Base-by-base conservation (phyloP, 2,797 vertebrate species). In the Phoeniculus purpureus region DNA sequence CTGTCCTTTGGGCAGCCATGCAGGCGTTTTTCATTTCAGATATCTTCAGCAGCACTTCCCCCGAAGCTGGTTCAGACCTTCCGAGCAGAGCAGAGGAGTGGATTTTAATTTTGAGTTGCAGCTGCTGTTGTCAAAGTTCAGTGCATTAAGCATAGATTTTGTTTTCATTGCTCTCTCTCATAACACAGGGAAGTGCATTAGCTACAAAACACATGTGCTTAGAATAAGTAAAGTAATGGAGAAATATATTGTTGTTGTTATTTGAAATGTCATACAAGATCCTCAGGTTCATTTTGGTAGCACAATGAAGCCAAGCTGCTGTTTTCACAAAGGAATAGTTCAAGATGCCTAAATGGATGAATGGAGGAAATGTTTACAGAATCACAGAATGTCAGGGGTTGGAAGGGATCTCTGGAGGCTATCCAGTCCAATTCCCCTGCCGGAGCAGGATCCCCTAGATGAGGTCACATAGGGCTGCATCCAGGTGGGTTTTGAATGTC, bases 91-190 rank as follows among this genome's bases (percentile, higher is more conserved):
- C 72, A 65, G 88, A 89, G 51, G 65, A 88, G 73, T 75, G 81
- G 78, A 90, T 94, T 95, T 94, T 94, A 94, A 94, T 95, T 96
- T 91, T 86, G 86, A 89, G 75, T 92, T 95, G 94, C 92, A 94
- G 90, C 91, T 95, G 86, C 85, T 93, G 65, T 93, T 94, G 81
- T 92, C 92, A 92, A 93, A 93, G 86, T 95, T 96, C 93, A 92
- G 75, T 83, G 86, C 81, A 92, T 95, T 95, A 95, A 87, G 85
- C 83, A 78, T 51, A 55, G 75, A 81, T 89, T 95, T 87, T 85
- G 88, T 90, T 94, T 90, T 93, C 85, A 66, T 67, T 90, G 72
- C 79, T 87, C 67, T 91, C 75, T 91, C 75, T 94, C 68, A 14
- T 91, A 93, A 78, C 72, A 78, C 84, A 65, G 26, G 86, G 83